Evolutionary conservation across 2,113 vertebrate genomes (phyloP), one percentile per base, ranked within the genome.

Genomic region (Syrrhaptes paradoxus): DNA sequence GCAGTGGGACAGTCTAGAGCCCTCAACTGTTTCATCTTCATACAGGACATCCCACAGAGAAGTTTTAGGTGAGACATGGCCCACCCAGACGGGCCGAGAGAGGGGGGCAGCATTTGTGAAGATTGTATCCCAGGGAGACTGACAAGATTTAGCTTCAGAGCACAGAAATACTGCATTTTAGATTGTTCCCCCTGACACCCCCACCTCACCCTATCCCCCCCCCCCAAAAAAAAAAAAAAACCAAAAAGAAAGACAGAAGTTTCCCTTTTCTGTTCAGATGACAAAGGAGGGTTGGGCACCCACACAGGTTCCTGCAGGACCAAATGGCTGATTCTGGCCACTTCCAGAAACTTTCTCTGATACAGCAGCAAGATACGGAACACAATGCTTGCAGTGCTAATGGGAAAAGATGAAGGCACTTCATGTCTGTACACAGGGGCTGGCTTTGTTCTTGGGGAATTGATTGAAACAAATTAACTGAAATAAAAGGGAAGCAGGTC

Each of bases 401-500:
- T 4, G 12, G n/a, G n/a, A 43, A 85, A 58, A 17, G 9, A 34
- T 0, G 1, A 36, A 29, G 1, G 11, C 29, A 25, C 16, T 58
- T 55, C 34, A 14, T 11, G 28, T n/a, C 36, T 26, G 3, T 48
- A 21, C 43, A 46, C 3, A 32, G 61, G 59, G 59, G 48, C 18
- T 80, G 59, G 43, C 51, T 96, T 91, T 87, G 26, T 59, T 84
- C 63, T 58, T 62, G 61, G 55, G 45, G 24, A 55, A 55, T 4
- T 28, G 34, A 86, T 10, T 55, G n/a, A 25, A n/a, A 31, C 32
- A 74, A 74, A 80, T 2, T 38, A 48, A 71, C 49, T 76, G 31
- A 87, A 96, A 94, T 96, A 96, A 97, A 96, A 43, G 66, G 73
- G 52, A 92, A 90, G 76, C 13, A 15, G 65, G 28, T 66, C 24